Evolutionary conservation across 2,888 invertebrate species (phyloP), one percentile per base, ranked within the genome.

Genomic region (Drosophila incognita): DNA sequence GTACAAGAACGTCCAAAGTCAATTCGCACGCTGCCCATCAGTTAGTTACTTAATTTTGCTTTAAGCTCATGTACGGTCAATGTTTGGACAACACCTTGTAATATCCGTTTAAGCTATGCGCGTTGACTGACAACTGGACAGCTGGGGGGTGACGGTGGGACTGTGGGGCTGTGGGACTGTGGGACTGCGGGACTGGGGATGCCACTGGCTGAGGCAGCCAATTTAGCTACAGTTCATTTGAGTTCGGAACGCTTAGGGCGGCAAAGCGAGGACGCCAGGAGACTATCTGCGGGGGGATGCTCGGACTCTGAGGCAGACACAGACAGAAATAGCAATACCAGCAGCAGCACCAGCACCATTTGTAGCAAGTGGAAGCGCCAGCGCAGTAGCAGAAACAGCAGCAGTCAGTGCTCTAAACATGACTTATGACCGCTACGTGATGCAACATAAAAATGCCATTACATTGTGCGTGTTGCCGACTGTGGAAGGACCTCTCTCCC

Each of bases 381-480:
- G 42, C 54, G 61, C 53, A 60, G 52, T 24, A 29, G 57, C 62
- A 53, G 48, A 51, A 51, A 33, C 64, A 52, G 87, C 76, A 83
- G 82, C 89, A 90, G 90, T 90, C 91, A 91, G 87, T 84, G 87
- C 87, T 88, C 87, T 88, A 91, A 92, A 91, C 92, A 91, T 91
- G 91, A 91, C 92, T 91, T 91, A 92, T 91, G 92, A 91, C 90
- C 91, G 81, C 78, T 91, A 91, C 92, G 92, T 91, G 91, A 92
- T 92, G 91, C 91, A 92, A 92, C 91, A 91, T 91, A 91, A 92
- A 91, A 91, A 90, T 91, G 87, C 87, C 85, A 88, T 87, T 90
- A 89, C 82, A 86, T 83, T 80, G 83, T 84, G 83, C 86, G 88
- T 79, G 78, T 81, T 83, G 70, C 81, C 66, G 58, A 67, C 70